phyloP scores from a whole-genome alignment of 2,113 vertebrate species.

The Panthera leo region DNA sequence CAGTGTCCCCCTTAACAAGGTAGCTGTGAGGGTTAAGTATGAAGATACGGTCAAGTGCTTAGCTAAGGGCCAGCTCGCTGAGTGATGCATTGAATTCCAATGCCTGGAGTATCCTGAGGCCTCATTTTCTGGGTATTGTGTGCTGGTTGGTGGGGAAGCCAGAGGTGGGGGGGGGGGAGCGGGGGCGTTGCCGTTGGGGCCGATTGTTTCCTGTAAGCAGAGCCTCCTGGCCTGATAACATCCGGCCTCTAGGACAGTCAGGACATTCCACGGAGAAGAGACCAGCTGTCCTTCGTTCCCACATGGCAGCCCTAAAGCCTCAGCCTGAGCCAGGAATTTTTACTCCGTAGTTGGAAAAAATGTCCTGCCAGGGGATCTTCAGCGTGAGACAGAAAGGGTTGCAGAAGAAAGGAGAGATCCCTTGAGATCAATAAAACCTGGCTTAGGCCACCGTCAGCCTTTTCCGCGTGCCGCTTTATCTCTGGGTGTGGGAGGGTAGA shows the following conservation, averaged over 20 bases:
- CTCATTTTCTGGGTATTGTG: neutral
- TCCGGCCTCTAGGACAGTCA: neutral
- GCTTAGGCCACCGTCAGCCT: accelerated
- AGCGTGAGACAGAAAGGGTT: too few species aligned
- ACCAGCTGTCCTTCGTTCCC: constrained; percentile 52
- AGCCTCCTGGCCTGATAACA: neutral
- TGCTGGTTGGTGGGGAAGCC: neutral
- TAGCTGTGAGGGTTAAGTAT: neutral
- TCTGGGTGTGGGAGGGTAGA: accelerated
- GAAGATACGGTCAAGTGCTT: too few species aligned
- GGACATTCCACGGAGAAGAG: neutral
- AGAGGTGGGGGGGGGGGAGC: neutral
- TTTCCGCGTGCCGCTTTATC: accelerated
- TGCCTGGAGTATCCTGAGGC: too few species aligned
- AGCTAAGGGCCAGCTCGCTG: accelerated
- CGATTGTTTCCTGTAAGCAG: neutral
- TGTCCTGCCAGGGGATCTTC: neutral
- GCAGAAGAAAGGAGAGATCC: neutral
- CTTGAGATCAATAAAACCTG: neutral
- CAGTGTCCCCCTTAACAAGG: neutral
- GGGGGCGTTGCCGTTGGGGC: neutral
- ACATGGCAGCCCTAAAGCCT: neutral
- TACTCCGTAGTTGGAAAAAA: neutral
- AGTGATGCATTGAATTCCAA: neutral
- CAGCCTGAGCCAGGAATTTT: constrained; percentile 51